Evolutionary conservation across 1,140 invertebrate species (phyloP).

Genomic region (Procambarus clarkii): DNA sequence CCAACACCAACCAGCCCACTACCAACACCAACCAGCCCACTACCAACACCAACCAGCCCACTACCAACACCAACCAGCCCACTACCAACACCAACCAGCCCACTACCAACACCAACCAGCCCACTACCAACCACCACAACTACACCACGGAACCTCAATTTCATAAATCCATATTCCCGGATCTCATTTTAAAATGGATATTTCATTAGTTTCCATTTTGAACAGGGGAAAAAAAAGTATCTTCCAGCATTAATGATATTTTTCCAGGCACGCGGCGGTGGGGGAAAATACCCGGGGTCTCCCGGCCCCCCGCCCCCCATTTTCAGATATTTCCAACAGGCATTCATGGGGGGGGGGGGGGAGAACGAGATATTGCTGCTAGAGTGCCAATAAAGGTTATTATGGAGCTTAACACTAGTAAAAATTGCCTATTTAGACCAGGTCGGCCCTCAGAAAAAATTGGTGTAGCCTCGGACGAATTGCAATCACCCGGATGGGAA

Average conservation of each 20-base stretch:
- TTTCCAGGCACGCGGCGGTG: not conserved
- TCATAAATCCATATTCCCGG: slow-evolving; percentile 24
- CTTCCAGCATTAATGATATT: slow-evolving; percentile 17
- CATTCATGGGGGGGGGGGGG: not conserved
- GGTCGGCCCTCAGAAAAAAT: not conserved
- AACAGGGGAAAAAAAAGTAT: slow-evolving; percentile 9
- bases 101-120: not conserved
- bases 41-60: not conserved
- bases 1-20: not conserved
- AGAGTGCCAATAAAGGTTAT: not conserved
- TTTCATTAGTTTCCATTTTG: slow-evolving; percentile 31
- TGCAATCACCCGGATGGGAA: not conserved
- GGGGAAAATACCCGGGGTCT: too few species aligned
- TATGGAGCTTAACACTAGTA: not conserved
- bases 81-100: not conserved
- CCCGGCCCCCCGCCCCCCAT: not conserved
- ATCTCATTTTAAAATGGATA: slow-evolving; percentile 34
- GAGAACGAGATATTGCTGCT: not conserved
- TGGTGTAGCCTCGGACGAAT: not conserved
- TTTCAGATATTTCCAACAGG: not conserved
- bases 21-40: not conserved
- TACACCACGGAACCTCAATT: not conserved
- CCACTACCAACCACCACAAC: not conserved
- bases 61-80: not conserved
- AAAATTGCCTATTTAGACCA: not conserved